Percentiles rank a stretch among this genome's conserved stretches.
Conservation (phyloP, 2,797 vertebrate genomes). For the Dendrocincla fuliginosa region DNA sequence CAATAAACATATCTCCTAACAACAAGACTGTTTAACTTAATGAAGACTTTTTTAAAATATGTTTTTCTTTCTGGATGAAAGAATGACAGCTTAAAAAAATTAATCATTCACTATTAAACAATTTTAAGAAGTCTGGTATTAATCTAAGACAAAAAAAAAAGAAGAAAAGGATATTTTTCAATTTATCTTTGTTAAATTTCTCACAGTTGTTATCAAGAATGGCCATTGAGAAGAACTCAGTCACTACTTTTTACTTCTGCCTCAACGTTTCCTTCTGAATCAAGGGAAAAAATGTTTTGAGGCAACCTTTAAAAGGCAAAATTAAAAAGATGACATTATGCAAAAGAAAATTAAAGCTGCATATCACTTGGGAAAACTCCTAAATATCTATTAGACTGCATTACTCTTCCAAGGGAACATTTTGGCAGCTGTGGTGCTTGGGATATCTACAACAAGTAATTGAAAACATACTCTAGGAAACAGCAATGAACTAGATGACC, state of each 20-base stretch:
- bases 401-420: not conserved
- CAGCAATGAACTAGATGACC: not conserved
- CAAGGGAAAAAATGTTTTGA: not conserved
- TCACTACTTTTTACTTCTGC: not conserved
- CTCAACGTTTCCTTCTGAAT: not conserved
- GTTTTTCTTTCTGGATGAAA: not conserved
- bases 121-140: not conserved
- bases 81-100: not conserved
- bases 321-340: not conserved
- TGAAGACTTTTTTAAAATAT: not conserved
- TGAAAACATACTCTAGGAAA: not conserved
- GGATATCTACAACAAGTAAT: not conserved
- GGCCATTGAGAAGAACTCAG: not conserved
- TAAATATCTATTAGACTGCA: not conserved
- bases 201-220: not conserved
- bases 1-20: not conserved
- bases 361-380: not conserved
- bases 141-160: not conserved
- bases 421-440: not conserved
- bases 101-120: not conserved
- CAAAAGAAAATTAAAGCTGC: not conserved
- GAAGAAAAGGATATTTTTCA: not conserved
- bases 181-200: not conserved
- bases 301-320: not conserved
- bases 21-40: not conserved